These are phyloP conservation scores for Pituophis catenifer DNA, from an alignment of 2,113 vertebrate genomes.

Conservation along the genomic window DNA sequence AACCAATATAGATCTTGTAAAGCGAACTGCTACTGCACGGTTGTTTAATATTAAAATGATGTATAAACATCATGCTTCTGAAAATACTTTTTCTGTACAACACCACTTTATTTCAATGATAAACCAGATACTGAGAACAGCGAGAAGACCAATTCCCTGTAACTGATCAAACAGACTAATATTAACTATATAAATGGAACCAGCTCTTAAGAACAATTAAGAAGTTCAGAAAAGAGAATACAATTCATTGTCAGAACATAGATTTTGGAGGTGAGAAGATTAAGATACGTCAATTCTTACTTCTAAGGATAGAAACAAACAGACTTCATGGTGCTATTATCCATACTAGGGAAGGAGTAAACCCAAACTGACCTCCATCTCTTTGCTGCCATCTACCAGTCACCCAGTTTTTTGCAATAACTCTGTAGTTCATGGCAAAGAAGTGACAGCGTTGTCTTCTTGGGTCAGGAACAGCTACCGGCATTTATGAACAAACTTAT, in stretches of 20 bases:
- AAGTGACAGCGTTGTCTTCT: background rate
- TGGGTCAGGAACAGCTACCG: background rate
- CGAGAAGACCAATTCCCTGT: conserved; percentile 17
- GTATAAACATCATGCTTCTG: background rate
- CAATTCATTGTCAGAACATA: background rate
- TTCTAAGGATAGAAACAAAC: background rate
- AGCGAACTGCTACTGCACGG: conserved; percentile 44
- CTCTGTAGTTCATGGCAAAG: background rate
- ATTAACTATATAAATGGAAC: background rate
- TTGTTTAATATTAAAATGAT: conserved; percentile 22
- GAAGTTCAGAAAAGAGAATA: background rate
- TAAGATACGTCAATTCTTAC: background rate
- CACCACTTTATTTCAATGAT: conserved; percentile 14
- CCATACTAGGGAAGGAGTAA: background rate
- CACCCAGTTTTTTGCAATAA: background rate
- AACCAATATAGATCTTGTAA: conserved; percentile 29
- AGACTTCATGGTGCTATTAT: background rate
- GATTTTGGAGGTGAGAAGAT: background rate
- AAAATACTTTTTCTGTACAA: conserved; percentile 32
- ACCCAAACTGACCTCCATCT: background rate
- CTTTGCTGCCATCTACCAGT: background rate
- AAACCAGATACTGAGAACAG: conserved; percentile 3
- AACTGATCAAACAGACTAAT: conserved; percentile 2
- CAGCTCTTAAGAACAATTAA: background rate
- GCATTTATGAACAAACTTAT: background rate